A percentile compares a stretch with the other conserved stretches of the same genome.
These are phyloP conservation scores for Corydoras maculifer DNA, from an alignment of 2,113 vertebrate genomes.

Conservation along the genomic window DNA sequence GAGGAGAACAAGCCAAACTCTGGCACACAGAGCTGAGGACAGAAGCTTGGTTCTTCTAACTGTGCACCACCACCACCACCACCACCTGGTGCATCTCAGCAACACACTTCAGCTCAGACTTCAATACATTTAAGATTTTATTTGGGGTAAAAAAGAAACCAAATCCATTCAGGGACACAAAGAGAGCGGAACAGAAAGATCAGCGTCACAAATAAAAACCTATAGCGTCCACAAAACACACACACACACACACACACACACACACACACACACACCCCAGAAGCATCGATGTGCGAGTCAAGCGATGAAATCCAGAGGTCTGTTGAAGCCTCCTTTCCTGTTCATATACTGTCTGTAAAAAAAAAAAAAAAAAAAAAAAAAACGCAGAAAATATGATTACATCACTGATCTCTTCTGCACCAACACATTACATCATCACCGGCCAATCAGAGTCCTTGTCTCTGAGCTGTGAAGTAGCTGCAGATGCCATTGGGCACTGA, in stretches of 20 bases:
- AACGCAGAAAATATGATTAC: constrained; percentile 40
- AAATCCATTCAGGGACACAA: too few relatives aligned
- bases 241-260: background rate
- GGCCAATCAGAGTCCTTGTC: constrained; percentile 60
- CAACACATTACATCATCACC: constrained; percentile 70
- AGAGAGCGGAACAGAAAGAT: too few relatives aligned
- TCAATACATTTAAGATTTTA: too few relatives aligned
- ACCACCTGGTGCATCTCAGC: too few relatives aligned
- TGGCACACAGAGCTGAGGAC: too few relatives aligned
- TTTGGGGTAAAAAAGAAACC: too few relatives aligned
- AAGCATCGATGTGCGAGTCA: constrained; percentile 53
- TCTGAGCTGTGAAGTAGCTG: constrained; percentile 65
- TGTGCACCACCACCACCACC: too few relatives aligned
- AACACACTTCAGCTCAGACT: too few relatives aligned
- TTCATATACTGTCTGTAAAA: constrained; percentile 93
- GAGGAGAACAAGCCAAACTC: too few relatives aligned
- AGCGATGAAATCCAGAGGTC: constrained; percentile 95
- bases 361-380: constrained; percentile 34
- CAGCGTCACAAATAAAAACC: too few relatives aligned
- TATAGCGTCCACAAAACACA: background rate
- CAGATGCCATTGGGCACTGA: constrained; percentile 61
- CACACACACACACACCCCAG: background rate
- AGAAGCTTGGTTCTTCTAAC: too few relatives aligned
- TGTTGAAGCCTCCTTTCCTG: constrained; percentile 97
- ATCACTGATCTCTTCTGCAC: constrained; percentile 45